Evolutionary conservation across 2,888 invertebrate species (phyloP), one percentile per base, ranked within the genome.

Genomic region (Coronaproctus castanopsis): DNA sequence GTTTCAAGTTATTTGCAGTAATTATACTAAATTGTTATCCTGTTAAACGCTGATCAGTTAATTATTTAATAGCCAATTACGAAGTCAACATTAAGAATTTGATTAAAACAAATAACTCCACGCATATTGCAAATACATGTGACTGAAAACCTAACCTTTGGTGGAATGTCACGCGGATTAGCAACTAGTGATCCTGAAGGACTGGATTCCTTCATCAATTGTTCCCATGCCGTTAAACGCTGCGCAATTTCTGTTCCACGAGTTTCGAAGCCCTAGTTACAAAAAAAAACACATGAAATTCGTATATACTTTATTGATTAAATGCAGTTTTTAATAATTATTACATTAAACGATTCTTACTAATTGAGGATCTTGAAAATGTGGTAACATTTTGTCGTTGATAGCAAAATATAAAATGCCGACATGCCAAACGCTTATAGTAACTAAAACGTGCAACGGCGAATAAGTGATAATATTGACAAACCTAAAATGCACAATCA

Each of bases 221-320:
- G 90, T 67, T 83, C 78, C 87, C 89, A 92, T 24, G 91, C 81
- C 53, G 82, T 82, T 64, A 87, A 76, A 58, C 89, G 79, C 69
- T 85, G 79, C 2, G 88, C 82, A 67, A 93, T 77, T 53, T 77
- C 74, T 1, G 92, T 93, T n/a, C 91, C 91, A 63, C 93, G 78
- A 18, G 92, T 85, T 71, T 91, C 90, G 73, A 93, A 95, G 2
- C 93, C 93, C 80, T 90, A 14, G n/a, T n/a, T n/a, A n/a, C n/a
- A n/a, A n/a, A n/a, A n/a, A n/a, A n/a, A n/a, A n/a, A n/a, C n/a
- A n/a, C n/a, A n/a, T n/a, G n/a, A n/a, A n/a, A n/a, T n/a, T n/a
- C n/a, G n/a, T n/a, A n/a, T n/a, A n/a, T n/a, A n/a, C n/a, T n/a
- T n/a, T n/a, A n/a, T n/a, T n/a, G n/a, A n/a, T n/a, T n/a, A n/a